Evolutionary conservation across 2,113 vertebrate species (phyloP), one percentile per base, ranked within the genome.

Genomic region (Chaetodon auriga): DNA sequence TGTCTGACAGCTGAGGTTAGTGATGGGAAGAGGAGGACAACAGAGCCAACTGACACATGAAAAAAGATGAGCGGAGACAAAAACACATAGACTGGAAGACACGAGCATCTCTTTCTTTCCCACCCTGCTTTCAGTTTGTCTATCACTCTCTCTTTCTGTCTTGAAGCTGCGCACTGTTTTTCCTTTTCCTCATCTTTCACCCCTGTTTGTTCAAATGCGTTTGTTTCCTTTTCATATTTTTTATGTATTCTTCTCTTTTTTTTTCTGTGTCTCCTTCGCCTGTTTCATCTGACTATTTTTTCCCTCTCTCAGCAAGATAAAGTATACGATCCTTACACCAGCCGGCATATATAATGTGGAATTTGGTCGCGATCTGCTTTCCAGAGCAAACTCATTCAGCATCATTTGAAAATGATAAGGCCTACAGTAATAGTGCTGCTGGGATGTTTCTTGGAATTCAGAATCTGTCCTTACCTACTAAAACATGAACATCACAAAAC

Each of bases 31-130:
- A 78, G 51, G 66, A 69, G 51, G 62, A 69, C 80, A 46, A 68
- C 84, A 68, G 57, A 58, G 80, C 75, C 65, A 14, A 69, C 49
- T 73, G 88, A 83, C 69, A 74, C 63, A 78, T 76, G 51, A 75
- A 72, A 69, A 86, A 82, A 88, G 74, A 86, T 64, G 69, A 86
- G 73, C 19, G 9, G 64, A 84, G 73, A 79, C 71, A 86, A 80
- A 88, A 75, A 77, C 75, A 83, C 61, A 87, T 43, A 75, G 60
- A 75, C 84, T 53, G 66, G 61, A 82, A 78, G 63, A 82, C 21
- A 13, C n/a, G 21, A 30, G 66, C 49, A 51, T 87, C 55, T 75
- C 77, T 86, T 38, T 78, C 55, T 10, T 46, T 63, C 62, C 73
- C 74, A n/a, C 78, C 45, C 72, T 54, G 36, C 49, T 71, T 63